phyloP scores from a whole-genome alignment of 2,888 invertebrate species.

The Tinea semifulvella region DNA sequence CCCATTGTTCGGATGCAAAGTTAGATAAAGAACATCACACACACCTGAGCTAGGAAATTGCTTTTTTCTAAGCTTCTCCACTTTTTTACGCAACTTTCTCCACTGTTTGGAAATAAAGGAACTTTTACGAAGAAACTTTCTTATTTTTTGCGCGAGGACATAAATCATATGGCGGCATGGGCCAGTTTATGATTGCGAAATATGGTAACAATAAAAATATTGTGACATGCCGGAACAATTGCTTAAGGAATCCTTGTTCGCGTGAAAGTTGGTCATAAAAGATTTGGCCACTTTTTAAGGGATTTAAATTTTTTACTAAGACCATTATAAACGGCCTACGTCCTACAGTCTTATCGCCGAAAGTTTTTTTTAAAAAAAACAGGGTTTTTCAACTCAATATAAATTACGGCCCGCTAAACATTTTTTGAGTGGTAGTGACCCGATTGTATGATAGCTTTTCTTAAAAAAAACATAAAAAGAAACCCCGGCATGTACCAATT shows the following conservation, averaged over 20 bases:
- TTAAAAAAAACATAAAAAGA: too few species aligned
- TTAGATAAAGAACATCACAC: conserved; percentile 68
- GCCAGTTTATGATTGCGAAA: conserved; percentile 41
- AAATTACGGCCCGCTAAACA: too few species aligned
- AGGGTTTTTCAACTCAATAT: too few species aligned
- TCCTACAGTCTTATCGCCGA: too few species aligned
- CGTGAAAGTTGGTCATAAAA: conserved; percentile 24
- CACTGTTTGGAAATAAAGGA: conserved; percentile 49
- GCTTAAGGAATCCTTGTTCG: conserved; percentile 30
- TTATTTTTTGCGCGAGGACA: conserved; percentile 36
- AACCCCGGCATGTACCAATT: too few species aligned
- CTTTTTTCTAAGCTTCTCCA: conserved; percentile 65
- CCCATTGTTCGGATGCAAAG: conserved; percentile 64
- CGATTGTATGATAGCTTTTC: too few species aligned
- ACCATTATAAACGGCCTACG: too few species aligned
- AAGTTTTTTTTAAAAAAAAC: too few species aligned
- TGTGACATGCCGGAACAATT: conserved; percentile 49
- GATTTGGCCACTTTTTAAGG: conserved; percentile 1
- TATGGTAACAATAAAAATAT: conserved; percentile 56
- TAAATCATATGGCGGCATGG: conserved; percentile 52
- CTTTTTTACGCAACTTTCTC: conserved; percentile 65
- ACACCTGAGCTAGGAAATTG: conserved; percentile 68
- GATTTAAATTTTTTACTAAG: conserved; percentile 3
- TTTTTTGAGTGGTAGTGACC: too few species aligned
- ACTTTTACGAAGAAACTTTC: conserved; percentile 60